These are phyloP conservation scores for Trogon melanurus DNA, from an alignment of 2,113 vertebrate genomes.

Conservation along the genomic window DNA sequence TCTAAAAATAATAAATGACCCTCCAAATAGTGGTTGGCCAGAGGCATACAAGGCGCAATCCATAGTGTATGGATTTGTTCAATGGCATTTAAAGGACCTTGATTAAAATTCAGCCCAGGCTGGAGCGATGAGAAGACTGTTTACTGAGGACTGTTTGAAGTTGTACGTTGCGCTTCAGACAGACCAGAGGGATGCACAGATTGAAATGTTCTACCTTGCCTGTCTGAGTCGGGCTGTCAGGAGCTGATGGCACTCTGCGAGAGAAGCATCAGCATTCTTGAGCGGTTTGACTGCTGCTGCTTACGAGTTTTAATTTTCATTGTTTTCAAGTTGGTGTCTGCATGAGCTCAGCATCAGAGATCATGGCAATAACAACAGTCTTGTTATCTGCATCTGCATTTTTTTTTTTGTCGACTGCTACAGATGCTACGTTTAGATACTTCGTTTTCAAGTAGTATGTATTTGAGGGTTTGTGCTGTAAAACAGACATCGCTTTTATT, in stretches of 20 bases:
- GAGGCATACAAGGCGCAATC: slow-evolving; percentile 76
- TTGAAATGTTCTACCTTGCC: slow-evolving; percentile 64
- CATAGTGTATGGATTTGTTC: slow-evolving; percentile 82
- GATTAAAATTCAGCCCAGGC: slow-evolving; percentile 80
- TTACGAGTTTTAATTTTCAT: slow-evolving; percentile 41
- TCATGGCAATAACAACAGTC: not conserved
- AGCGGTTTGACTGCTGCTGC: not conserved
- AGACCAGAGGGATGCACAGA: slow-evolving; percentile 53
- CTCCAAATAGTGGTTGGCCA: slow-evolving; percentile 70
- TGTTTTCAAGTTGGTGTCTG: not conserved
- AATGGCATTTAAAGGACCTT: slow-evolving; percentile 84
- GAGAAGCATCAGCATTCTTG: slow-evolving; percentile 35
- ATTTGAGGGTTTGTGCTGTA: slow-evolving; percentile 2
- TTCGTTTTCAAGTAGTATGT: not conserved
- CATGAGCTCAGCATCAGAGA: not conserved
- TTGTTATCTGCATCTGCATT: not conserved
- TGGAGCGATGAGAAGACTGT: slow-evolving; percentile 69
- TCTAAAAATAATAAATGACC: slow-evolving; percentile 82
- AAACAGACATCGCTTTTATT: slow-evolving; percentile 30
- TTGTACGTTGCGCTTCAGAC: not conserved
- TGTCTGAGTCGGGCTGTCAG: slow-evolving; percentile 34
- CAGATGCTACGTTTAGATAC: not conserved
- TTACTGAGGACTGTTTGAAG: slow-evolving; percentile 72
- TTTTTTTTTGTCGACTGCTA: not conserved
- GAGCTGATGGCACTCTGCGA: slow-evolving; percentile 44